phyloP scores from a whole-genome alignment of 2,888 invertebrate species.

The Autographa gamma region DNA sequence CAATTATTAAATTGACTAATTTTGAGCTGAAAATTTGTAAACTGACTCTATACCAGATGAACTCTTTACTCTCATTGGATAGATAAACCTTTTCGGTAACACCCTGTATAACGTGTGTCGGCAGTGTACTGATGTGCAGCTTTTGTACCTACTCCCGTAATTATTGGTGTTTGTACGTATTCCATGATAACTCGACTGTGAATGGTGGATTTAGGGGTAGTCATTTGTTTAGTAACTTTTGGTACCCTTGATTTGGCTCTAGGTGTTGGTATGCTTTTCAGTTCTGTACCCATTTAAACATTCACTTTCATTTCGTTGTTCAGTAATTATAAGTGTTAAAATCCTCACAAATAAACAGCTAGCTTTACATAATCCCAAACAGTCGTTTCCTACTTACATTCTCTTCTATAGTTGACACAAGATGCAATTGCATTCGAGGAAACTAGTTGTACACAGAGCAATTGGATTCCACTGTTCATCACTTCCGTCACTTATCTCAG shows the following conservation, averaged over 20 bases:
- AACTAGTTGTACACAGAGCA: not conserved
- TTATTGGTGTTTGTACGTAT: not conserved
- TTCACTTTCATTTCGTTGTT: too few relatives aligned
- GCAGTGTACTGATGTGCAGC: slow-evolving; percentile 7
- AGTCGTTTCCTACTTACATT: not conserved
- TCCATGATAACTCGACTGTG: not conserved
- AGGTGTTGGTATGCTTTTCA: too few relatives aligned
- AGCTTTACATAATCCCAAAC: too few relatives aligned
- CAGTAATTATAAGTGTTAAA: too few relatives aligned
- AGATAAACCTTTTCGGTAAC: too few relatives aligned
- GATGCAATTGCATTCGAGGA: not conserved
- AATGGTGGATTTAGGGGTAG: not conserved
- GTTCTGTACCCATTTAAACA: too few relatives aligned
- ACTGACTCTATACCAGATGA: too few relatives aligned
- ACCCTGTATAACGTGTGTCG: slow-evolving; percentile 12
- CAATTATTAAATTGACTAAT: too few relatives aligned
- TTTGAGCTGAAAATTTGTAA: too few relatives aligned
- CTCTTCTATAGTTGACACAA: not conserved
- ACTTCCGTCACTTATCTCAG: not conserved
- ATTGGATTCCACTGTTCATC: not conserved
- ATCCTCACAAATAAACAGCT: too few relatives aligned
- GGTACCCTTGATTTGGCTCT: not conserved
- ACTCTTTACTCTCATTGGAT: too few relatives aligned
- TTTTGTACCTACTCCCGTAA: not conserved
- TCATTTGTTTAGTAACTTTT: not conserved